Conservation (phyloP, 2,888 invertebrate species). For the Ichneumoninae sp. region DNA sequence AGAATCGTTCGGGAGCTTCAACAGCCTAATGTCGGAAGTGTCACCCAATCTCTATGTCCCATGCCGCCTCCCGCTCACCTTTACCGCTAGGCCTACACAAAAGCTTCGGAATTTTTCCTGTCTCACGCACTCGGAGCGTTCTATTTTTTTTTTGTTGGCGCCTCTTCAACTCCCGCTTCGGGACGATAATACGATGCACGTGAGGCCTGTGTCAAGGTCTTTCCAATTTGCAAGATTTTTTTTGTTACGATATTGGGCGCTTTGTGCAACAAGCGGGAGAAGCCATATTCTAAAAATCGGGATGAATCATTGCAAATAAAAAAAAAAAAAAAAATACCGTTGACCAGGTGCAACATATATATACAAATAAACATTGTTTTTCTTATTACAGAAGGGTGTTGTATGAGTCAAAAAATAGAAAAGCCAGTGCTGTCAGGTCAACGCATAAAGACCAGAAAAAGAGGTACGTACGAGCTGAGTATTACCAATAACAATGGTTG, state of each 20-base stretch:
- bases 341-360: neutral
- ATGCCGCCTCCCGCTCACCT: constrained; percentile 43
- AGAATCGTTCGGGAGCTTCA: constrained; percentile 12
- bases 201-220: constrained; percentile 30
- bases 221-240: constrained; percentile 5
- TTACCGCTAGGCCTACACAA: constrained; percentile 19
- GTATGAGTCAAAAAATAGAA: constrained; percentile 99
- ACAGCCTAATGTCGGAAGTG: constrained; percentile 65
- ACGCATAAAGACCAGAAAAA: constrained; percentile 99
- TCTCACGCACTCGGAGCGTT: neutral
- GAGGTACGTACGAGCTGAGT: constrained; percentile 89
- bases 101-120: neutral
- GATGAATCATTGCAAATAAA: constrained; percentile 33
- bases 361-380: constrained; percentile 24
- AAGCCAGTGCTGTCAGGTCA: constrained; percentile 99
- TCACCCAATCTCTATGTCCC: constrained; percentile 56
- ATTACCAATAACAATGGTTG: too few relatives aligned
- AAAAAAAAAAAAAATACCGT: constrained; percentile 51
- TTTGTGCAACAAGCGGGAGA: neutral
- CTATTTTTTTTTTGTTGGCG: constrained; percentile 18
- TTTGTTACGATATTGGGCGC: neutral
- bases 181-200: neutral
- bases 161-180: neutral
- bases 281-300: neutral
- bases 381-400: constrained; percentile 91